Evolutionary conservation across 2,113 vertebrate genomes (phyloP).

Genomic region (Pongo abelii): DNA sequence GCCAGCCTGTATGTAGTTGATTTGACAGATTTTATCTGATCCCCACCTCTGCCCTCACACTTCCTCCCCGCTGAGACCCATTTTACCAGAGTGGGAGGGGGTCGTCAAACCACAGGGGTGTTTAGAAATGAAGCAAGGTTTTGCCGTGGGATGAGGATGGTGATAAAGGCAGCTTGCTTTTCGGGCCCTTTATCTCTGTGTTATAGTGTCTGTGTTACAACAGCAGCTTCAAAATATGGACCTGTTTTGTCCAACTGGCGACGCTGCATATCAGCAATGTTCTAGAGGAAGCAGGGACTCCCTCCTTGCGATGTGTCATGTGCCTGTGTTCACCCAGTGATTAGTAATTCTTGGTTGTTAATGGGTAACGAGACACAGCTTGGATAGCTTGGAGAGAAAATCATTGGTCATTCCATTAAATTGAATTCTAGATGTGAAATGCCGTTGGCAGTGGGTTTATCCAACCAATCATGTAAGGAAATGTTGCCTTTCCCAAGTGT

Average conservation of each 20-base stretch:
- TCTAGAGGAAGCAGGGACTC: not conserved
- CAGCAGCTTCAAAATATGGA: not conserved
- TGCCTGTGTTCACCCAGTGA: not conserved
- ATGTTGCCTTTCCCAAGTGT: conserved; percentile 37
- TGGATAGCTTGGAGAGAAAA: conserved; percentile 59
- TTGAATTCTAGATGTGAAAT: conserved; percentile 56
- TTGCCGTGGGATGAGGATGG: not conserved
- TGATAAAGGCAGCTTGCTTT: not conserved
- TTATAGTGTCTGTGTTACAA: not conserved
- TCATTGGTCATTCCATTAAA: conserved; percentile 64
- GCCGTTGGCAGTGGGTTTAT: conserved; percentile 6
- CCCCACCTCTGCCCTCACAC: not conserved
- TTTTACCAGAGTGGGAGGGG: not conserved
- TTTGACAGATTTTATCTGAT: not conserved
- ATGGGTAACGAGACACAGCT: conserved; percentile 44
- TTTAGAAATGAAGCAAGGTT: not conserved
- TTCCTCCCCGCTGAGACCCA: not conserved
- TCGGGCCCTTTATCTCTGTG: not conserved
- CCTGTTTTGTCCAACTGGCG: not conserved
- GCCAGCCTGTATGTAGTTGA: not conserved
- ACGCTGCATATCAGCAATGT: rapidly evolving
- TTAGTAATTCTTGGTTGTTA: conserved; percentile 61
- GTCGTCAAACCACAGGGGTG: rapidly evolving
- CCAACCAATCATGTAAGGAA: conserved; percentile 25
- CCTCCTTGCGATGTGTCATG: not conserved